Conservation (phyloP, 2,888 invertebrate genomes). For the Nezara viridula region DNA sequence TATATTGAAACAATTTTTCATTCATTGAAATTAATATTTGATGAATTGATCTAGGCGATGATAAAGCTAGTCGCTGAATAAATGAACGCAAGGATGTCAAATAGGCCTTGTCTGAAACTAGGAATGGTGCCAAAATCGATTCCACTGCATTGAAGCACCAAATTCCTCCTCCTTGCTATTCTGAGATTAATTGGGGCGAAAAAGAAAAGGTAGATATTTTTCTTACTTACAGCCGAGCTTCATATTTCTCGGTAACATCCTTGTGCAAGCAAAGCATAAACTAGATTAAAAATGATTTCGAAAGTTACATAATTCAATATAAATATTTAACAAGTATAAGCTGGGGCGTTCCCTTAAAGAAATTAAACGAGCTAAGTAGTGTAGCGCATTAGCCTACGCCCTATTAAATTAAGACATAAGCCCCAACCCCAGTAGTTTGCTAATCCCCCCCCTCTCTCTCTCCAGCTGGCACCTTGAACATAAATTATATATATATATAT, state of each 20-base stretch:
- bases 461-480: background rate
- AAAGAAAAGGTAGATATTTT: background rate
- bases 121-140: conserved; percentile 26
- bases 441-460: background rate
- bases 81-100: background rate
- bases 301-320: background rate
- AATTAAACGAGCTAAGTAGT: background rate
- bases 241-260: background rate
- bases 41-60: too few relatives aligned
- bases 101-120: background rate
- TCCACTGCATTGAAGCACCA: conserved; percentile 5
- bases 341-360: background rate
- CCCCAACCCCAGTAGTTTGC: background rate
- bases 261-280: background rate
- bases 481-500: background rate
- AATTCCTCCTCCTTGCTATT: background rate
- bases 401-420: conserved; percentile 13
- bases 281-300: background rate
- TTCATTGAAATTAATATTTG: too few relatives aligned
- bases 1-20: too few relatives aligned
- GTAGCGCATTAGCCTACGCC: background rate
- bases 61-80: background rate
- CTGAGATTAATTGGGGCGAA: background rate
- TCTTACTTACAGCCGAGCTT: background rate
- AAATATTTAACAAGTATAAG: background rate